phyloP scores from a whole-genome alignment of 2,888 invertebrate genomes.

The Papilio elwesi region DNA sequence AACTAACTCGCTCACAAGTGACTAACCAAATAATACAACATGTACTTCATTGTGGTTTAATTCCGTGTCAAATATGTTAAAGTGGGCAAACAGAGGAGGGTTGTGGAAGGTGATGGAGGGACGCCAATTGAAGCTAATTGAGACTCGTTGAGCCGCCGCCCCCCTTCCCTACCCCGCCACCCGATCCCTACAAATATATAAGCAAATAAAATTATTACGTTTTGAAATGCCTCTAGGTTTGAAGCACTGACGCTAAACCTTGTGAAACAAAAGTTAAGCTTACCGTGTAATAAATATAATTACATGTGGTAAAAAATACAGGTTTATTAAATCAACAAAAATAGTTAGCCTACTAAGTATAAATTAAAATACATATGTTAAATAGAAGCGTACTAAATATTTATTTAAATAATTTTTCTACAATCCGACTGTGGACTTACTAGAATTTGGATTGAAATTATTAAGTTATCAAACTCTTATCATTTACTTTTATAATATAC shows the following conservation, averaged over 20 bases:
- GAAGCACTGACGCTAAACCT: background rate
- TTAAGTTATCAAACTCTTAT: too few relatives aligned
- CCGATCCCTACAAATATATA: slow-evolving; percentile 8
- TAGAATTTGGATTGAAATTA: too few relatives aligned
- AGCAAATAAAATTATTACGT: slow-evolving; percentile 30
- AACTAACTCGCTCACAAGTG: slow-evolving; percentile 31
- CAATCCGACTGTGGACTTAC: too few relatives aligned
- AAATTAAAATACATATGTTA: too few relatives aligned
- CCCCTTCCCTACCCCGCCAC: slow-evolving; percentile 12
- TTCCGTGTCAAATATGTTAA: slow-evolving; percentile 45
- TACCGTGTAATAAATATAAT: too few relatives aligned
- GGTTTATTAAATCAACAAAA: too few relatives aligned
- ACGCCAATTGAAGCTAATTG: slow-evolving; percentile 77
- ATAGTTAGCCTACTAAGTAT: too few relatives aligned
- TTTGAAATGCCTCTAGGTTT: background rate
- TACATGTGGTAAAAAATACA: too few relatives aligned
- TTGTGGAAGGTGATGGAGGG: slow-evolving; percentile 76
- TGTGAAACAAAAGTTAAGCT: background rate
- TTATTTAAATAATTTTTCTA: too few relatives aligned
- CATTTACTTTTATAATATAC: too few relatives aligned
- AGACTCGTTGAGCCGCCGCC: slow-evolving; percentile 64
- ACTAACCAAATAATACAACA: slow-evolving; percentile 38
- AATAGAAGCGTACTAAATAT: too few relatives aligned
- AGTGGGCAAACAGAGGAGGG: slow-evolving; percentile 63
- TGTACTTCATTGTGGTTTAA: slow-evolving; percentile 36